Base-by-base conservation (phyloP, 1,140 invertebrate genomes). In the Phymastichus coffea region DNA sequence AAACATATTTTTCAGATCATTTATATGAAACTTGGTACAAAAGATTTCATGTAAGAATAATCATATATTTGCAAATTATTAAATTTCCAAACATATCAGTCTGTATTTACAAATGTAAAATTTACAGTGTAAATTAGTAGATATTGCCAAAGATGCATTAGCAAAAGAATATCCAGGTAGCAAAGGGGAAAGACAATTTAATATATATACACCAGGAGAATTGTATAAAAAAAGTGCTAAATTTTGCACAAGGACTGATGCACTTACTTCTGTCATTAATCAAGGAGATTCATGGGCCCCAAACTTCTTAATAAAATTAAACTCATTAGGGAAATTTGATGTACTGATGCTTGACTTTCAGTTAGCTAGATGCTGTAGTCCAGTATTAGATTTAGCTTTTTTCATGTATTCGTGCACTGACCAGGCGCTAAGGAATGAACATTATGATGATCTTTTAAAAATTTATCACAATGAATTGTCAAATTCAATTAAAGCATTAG, bases 251-350 rank as follows among this genome's bases (percentile, higher is more conserved):
- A 15, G 23, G 30, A 4, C 53, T 19, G 14, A 76, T 19, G 49
- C 57, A 6, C 61, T 67, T 35, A 75, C 80, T 30, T 83, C 81
- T 26, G 84, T 87, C 0, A 81, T 90, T 20, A 83, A 81, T 8
- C 87, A 90, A 56, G 88, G 89, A 1, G 89, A 91, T 71, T 84
- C 83, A 26, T 91, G 88, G 88, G 83, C 84, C 0, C 87, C 87
- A 33, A 90, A 91, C 70, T 90, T 90, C 66, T 68, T 90, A 3
- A 81, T 83, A 10, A 80, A 81, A 54, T 82, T 83, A 55, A 63
- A 72, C 4, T 63, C 78, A 7, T 65, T 68, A 10, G 67, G 66
- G 3, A 56, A 66, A 8, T 78, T 83, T 1, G 65, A 81, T 46
- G 79, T 81, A 38, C 78, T 84, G 1, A 81, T 90, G 37, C 85